Base-by-base conservation (phyloP, 2,797 vertebrate genomes). In the Enteromius viviparus region DNA sequence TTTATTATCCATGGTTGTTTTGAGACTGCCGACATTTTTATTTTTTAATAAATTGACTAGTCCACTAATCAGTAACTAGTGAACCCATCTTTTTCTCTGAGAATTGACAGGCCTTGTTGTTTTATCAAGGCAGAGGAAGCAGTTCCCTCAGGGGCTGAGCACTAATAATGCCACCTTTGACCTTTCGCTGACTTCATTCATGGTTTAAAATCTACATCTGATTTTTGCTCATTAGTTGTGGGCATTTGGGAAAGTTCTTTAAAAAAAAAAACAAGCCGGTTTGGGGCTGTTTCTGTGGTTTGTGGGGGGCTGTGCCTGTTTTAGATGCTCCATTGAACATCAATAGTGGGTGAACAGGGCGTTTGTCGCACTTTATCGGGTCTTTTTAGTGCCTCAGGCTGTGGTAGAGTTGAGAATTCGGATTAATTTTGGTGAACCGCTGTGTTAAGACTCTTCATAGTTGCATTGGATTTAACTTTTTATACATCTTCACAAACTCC, bases 321-420 rank as follows among this genome's bases (percentile, higher is more conserved):
- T 87, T 81, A 60, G 82, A 90, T 87, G 89, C 88, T 90, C 86
- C 84, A 87, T 85, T 90, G 89, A 90, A 87, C 89, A 87, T 81
- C 85, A 87, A 90, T 89, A 76, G 87, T 40, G 29, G 4, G 19
- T 82, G 86, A 87, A 84, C 55, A 14, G 45, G 80, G 76, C 60
- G 69, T 65, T 86, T 76, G 66, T 74, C 40, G 62, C 77, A 51
- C 72, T 85, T 82, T 79, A 37, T 80, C 34, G 51, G 32, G 62
- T 75, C 58, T 55, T 51, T 55, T 82, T 21, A 53, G 60, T 6
- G 10, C n/a, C 34, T 37, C 45, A 14, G 58, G 62, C 71, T 62
- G 11, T 49, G 78, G 23, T 19, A 45, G 34, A 23, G 1, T 62
- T 32, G 49, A 42, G 40, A 47, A 62, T 40, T 65, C 17, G 9